Evolutionary conservation across 2,113 vertebrate species (phyloP).

Genomic region (Nicator chloris): DNA sequence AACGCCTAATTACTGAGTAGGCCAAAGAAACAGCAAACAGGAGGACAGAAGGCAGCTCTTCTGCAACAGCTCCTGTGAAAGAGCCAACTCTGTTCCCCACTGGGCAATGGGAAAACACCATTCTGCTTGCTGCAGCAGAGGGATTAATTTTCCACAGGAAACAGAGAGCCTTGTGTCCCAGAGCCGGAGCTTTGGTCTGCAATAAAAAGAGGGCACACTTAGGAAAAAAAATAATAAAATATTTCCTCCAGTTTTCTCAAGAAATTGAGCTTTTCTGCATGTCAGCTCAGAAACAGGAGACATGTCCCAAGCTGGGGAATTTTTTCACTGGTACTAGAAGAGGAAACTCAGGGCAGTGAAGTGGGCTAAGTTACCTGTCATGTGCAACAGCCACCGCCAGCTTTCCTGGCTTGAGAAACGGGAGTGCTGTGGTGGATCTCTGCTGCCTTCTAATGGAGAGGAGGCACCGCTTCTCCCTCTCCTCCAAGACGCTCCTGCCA

Average conservation of each 20-base stretch:
- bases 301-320: background rate
- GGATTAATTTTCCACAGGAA: background rate
- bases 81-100: background rate
- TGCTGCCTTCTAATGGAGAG: conserved; percentile 24
- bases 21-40: background rate
- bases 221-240: background rate
- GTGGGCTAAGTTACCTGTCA: too few relatives aligned
- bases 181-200: background rate
- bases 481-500: background rate
- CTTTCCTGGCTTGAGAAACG: fast-evolving
- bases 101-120: fast-evolving
- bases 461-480: background rate
- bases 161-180: background rate
- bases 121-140: background rate
- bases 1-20: background rate
- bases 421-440: background rate
- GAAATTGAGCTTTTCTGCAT: background rate
- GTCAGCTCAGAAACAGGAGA: background rate
- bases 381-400: fast-evolving
- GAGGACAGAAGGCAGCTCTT: background rate
- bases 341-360: background rate
- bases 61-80: background rate
- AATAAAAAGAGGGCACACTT: background rate
- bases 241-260: background rate
- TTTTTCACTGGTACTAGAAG: background rate